Percentiles rank a stretch among this genome's conserved stretches.
These are phyloP conservation scores for Octopus sinensis DNA, from an alignment of 1,140 invertebrate genomes.

Conservation along the genomic window DNA sequence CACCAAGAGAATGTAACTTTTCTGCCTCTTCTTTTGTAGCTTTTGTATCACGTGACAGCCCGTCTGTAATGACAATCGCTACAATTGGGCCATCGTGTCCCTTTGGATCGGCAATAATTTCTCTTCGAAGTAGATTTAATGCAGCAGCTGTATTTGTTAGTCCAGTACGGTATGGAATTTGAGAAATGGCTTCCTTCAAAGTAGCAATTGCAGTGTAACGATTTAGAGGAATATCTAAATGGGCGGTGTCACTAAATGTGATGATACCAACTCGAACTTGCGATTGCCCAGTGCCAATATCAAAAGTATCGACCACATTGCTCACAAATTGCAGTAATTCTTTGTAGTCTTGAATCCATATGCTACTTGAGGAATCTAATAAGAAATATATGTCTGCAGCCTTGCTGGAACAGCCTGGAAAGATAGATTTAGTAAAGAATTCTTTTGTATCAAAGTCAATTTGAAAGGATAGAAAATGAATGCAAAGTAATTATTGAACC, in stretches of 20 bases:
- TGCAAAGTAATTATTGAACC: too few species aligned
- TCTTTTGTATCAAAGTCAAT: too few species aligned
- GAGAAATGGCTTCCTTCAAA: slow-evolving; percentile 24
- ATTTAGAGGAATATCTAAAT: slow-evolving; percentile 6
- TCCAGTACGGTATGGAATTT: slow-evolving; percentile 24
- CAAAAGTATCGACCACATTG: not conserved
- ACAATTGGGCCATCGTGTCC: slow-evolving; percentile 30
- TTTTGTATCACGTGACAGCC: slow-evolving; percentile 35
- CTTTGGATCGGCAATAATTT: not conserved
- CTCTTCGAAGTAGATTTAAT: slow-evolving; percentile 19
- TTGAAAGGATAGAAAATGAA: too few species aligned
- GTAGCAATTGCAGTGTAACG: slow-evolving; percentile 21
- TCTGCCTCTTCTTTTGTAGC: slow-evolving; percentile 33
- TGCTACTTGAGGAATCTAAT: not conserved
- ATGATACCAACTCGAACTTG: slow-evolving; percentile 20
- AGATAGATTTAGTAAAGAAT: too few species aligned
- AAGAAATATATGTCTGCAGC: not conserved
- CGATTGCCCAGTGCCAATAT: not conserved
- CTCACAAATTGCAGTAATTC: not conserved
- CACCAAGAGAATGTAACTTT: slow-evolving; percentile 31
- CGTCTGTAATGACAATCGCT: slow-evolving; percentile 47
- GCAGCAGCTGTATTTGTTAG: slow-evolving; percentile 31
- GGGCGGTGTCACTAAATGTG: slow-evolving; percentile 13
- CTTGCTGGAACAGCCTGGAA: not conserved
- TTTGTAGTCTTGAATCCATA: not conserved